A percentile compares a stretch with the other conserved stretches of the same genome.
Conservation (phyloP, 2,888 invertebrate genomes). For the Thysanoteuthis rhombus region DNA sequence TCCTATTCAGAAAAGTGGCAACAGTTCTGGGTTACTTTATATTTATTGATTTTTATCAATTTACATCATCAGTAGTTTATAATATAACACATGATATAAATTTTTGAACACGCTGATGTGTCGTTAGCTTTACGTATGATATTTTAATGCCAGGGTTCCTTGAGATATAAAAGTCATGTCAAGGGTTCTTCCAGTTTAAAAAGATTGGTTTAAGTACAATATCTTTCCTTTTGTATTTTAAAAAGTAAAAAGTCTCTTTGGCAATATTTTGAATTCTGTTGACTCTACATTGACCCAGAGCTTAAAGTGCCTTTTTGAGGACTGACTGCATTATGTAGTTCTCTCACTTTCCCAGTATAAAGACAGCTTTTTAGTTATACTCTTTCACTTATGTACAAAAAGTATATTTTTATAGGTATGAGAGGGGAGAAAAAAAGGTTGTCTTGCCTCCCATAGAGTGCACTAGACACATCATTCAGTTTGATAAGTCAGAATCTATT, state of each 20-base stretch:
- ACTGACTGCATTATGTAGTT: neutral
- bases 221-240: too few species aligned
- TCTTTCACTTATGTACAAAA: neutral
- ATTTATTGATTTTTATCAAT: too few species aligned
- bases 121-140: too few species aligned
- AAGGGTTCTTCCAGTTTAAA: too few species aligned
- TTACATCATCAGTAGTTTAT: too few species aligned
- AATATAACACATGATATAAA: too few species aligned
- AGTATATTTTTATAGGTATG: neutral
- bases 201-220: too few species aligned
- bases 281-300: neutral
- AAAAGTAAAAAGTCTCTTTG: neutral
- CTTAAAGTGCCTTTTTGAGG: neutral
- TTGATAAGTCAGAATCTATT: neutral
- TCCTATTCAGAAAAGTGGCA: too few species aligned
- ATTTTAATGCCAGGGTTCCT: too few species aligned
- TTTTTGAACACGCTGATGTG: too few species aligned
- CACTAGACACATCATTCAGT: neutral
- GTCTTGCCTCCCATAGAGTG: neutral
- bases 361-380: neutral
- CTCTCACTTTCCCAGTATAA: neutral
- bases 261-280: neutral
- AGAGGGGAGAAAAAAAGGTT: neutral
- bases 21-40: too few species aligned
- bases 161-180: too few species aligned